phyloP scores from a whole-genome alignment of 2,113 vertebrate species.

The Otocyon megalotis region DNA sequence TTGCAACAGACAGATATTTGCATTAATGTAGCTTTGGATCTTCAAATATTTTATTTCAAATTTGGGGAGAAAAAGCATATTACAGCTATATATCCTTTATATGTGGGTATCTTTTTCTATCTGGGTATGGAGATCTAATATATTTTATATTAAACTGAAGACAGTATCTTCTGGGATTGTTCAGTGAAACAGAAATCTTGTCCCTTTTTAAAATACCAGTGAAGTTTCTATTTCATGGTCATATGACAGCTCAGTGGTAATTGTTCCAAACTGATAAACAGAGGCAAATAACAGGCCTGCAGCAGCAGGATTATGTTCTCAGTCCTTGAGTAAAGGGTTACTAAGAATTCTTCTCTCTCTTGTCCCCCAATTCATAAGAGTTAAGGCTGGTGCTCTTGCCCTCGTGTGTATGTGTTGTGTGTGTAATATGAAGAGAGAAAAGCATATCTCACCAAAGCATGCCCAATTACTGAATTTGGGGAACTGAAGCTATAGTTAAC shows the following conservation, averaged over 20 bases:
- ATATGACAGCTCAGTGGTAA: constrained; percentile 79
- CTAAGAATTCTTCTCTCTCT: background rate
- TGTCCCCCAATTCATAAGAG: background rate
- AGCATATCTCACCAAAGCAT: background rate
- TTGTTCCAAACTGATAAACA: constrained; percentile 81
- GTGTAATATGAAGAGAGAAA: background rate
- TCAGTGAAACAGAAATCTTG: constrained; percentile 79
- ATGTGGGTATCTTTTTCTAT: constrained; percentile 57
- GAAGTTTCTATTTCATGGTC: constrained; percentile 82
- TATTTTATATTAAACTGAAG: constrained; percentile 86
- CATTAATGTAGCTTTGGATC: constrained; percentile 87
- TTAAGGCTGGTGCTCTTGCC: background rate
- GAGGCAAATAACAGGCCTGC: constrained; percentile 68
- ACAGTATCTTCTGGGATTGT: constrained; percentile 80
- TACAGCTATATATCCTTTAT: constrained; percentile 76
- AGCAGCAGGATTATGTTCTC: background rate
- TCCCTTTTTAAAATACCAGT: constrained; percentile 83
- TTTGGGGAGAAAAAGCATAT: constrained; percentile 68
- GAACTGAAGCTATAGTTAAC: background rate
- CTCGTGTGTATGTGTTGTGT: background rate
- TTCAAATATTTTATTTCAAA: constrained; percentile 83
- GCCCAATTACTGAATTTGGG: constrained; percentile 1
- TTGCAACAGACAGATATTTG: constrained; percentile 88
- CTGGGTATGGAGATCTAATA: constrained; percentile 73
- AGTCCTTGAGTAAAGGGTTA: background rate